Conservation (phyloP, 2,888 invertebrate genomes). For the Cerastoderma edule region DNA sequence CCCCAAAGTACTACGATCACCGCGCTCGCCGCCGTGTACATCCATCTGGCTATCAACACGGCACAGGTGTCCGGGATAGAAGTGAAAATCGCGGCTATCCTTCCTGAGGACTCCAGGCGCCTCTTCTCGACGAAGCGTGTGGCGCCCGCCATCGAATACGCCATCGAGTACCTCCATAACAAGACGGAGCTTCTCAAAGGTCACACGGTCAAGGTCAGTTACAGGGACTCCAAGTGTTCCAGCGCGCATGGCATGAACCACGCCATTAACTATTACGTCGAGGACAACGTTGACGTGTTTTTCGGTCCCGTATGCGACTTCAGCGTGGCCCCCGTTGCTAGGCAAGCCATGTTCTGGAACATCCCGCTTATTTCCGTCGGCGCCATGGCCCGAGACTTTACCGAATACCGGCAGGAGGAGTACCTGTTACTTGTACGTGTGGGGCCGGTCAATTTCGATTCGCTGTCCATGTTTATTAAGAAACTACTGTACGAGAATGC, state of each 20-base stretch:
- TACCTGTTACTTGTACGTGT: constrained; percentile 90
- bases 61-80: constrained; percentile 13
- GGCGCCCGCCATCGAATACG: constrained; percentile 79
- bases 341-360: constrained; percentile 92
- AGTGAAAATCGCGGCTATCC: constrained; percentile 72
- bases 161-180: constrained; percentile 68
- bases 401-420: constrained; percentile 76
- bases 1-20: no score
- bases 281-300: constrained; percentile 73
- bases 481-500: constrained; percentile 45
- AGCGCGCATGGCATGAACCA: constrained; percentile 74
- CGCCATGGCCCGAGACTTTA: constrained; percentile 80
- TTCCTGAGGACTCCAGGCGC: constrained; percentile 67
- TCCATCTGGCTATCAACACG: constrained; percentile 1
- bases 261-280: constrained; percentile 75
- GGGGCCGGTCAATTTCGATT: constrained; percentile 75
- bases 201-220: constrained; percentile 61
- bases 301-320: constrained; percentile 84
- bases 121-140: constrained; percentile 75
- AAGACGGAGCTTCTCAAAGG: constrained; percentile 43
- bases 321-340: constrained; percentile 94
- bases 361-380: constrained; percentile 91
- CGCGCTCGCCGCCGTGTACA: background rate
- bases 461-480: constrained; percentile 66
- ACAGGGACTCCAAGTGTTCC: constrained; percentile 73